Percentiles rank a stretch among this genome's conserved stretches.
Conservation (phyloP, 2,797 vertebrate species). For the Masticophis lateralis region DNA sequence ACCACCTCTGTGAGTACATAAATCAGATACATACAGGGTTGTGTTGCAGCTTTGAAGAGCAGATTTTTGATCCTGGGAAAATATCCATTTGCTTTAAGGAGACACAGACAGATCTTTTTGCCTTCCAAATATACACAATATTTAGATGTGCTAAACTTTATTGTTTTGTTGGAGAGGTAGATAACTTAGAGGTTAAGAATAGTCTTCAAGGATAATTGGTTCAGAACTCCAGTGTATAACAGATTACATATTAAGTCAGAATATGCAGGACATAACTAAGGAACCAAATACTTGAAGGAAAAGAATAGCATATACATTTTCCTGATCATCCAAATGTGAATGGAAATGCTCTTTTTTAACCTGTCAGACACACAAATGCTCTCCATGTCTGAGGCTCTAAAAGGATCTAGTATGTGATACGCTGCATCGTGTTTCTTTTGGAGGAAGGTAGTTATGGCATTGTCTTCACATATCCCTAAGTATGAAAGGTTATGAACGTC, state of each 20-base stretch:
- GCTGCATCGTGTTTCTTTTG: background rate
- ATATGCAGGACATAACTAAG: background rate
- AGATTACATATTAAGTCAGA: background rate
- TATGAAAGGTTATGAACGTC: background rate
- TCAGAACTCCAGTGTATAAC: background rate
- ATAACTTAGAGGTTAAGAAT: background rate
- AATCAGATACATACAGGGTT: background rate
- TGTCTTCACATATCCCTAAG: background rate
- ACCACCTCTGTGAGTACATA: background rate
- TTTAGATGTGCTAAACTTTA: background rate
- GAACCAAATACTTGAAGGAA: background rate
- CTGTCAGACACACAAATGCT: background rate
- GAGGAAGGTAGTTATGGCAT: background rate
- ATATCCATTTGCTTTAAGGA: background rate
- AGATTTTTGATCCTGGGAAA: background rate
- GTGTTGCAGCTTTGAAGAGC: background rate
- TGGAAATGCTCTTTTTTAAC: background rate
- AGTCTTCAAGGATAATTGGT: background rate
- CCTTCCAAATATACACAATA: background rate
- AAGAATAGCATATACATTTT: background rate
- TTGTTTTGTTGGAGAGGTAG: background rate
- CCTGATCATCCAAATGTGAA: background rate
- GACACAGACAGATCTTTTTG: background rate
- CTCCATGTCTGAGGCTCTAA: background rate
- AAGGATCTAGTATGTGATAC: background rate